Evolutionary conservation across 2,888 invertebrate genomes (phyloP).

Genomic region (Brachypalpus laphriformis): DNA sequence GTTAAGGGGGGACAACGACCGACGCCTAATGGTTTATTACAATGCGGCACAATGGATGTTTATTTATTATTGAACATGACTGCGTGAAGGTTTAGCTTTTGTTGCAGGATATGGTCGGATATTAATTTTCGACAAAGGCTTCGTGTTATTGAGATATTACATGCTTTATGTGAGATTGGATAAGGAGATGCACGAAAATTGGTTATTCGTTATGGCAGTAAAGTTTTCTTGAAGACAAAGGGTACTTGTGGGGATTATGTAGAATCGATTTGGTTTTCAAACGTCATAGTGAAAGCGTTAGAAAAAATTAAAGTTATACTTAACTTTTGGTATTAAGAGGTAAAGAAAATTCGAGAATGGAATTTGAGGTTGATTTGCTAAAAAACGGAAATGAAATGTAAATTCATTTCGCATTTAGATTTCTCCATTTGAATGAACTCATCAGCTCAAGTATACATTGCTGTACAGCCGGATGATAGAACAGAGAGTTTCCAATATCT

Average conservation of each 20-base stretch:
- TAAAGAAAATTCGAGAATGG: too few species aligned
- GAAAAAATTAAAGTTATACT: too few species aligned
- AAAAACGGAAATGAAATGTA: too few species aligned
- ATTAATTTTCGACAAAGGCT: constrained; percentile 56
- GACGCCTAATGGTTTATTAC: constrained; percentile 52
- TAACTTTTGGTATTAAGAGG: too few species aligned
- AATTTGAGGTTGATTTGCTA: too few species aligned
- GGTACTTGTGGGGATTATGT: background rate
- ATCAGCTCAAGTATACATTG: too few species aligned
- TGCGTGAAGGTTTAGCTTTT: constrained; percentile 3
- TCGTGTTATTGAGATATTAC: constrained; percentile 19
- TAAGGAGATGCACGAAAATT: background rate
- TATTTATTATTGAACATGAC: constrained; percentile 42
- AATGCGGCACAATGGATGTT: constrained; percentile 31
- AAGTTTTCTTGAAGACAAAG: background rate
- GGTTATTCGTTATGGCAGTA: background rate
- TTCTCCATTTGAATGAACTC: too few species aligned
- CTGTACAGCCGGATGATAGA: too few species aligned
- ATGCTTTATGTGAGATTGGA: background rate
- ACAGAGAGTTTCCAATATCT: too few species aligned
- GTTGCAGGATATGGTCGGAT: constrained; percentile 32
- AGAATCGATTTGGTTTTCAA: background rate
- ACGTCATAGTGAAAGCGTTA: too few species aligned
- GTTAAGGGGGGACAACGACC: background rate
- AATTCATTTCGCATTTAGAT: too few species aligned